phyloP scores from a whole-genome alignment of 1,140 invertebrate species.

The Spodoptera litura region DNA sequence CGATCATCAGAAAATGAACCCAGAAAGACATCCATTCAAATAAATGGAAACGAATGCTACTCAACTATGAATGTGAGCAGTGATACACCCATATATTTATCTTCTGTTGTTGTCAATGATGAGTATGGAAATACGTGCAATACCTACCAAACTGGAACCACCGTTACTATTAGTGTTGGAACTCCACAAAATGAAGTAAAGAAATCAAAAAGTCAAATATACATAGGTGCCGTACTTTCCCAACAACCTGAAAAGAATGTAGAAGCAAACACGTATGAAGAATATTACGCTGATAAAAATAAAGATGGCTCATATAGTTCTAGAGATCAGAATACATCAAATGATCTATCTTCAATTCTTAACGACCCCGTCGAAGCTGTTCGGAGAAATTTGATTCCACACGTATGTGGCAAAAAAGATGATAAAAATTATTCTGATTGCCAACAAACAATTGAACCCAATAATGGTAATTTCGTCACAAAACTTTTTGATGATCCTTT shows the following conservation, averaged over 20 bases:
- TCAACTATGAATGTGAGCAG: slow-evolving; percentile 88
- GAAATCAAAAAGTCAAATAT: slow-evolving; percentile 84
- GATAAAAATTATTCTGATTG: slow-evolving; percentile 57
- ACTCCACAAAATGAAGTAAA: slow-evolving; percentile 72
- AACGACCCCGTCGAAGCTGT: slow-evolving; percentile 90
- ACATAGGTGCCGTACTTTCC: slow-evolving; percentile 80
- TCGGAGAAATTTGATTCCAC: slow-evolving; percentile 89
- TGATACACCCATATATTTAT: slow-evolving; percentile 88
- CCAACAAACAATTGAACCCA: slow-evolving; percentile 53
- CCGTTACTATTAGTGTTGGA: slow-evolving; percentile 87
- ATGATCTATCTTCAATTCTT: slow-evolving; percentile 86
- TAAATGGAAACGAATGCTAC: slow-evolving; percentile 91
- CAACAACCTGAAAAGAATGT: slow-evolving; percentile 63
- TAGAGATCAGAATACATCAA: slow-evolving; percentile 59
- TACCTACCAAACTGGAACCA: slow-evolving; percentile 84
- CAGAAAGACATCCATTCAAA: slow-evolving; percentile 91
- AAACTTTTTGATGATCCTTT: slow-evolving; percentile 88
- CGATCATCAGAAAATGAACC: slow-evolving; percentile 78
- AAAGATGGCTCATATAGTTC: slow-evolving; percentile 46
- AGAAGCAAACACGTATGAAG: slow-evolving; percentile 78
- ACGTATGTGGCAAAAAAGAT: slow-evolving; percentile 88
- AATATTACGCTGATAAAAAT: slow-evolving; percentile 69
- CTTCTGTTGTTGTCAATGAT: slow-evolving; percentile 89
- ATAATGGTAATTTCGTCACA: slow-evolving; percentile 83
- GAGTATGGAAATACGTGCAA: slow-evolving; percentile 76